phyloP scores from a whole-genome alignment of 2,113 vertebrate species.

The Cacatua alba region DNA sequence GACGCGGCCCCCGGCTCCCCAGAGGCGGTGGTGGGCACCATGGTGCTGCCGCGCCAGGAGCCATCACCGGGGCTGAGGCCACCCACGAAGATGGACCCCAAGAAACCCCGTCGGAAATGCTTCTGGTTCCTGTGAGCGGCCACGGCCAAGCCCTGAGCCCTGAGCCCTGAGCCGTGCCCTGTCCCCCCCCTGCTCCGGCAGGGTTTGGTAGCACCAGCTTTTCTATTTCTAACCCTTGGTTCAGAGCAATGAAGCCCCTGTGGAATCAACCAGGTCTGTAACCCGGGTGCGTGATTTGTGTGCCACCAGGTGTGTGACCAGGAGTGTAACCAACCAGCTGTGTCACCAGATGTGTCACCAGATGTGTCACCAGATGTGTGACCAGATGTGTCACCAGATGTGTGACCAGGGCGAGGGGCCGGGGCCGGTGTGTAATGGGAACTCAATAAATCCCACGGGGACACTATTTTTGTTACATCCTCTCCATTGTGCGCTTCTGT shows the following conservation, averaged over 20 bases:
- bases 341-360: too few species aligned
- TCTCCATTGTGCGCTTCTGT: constrained; percentile 39
- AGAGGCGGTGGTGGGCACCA: neutral
- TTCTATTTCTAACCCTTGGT: constrained; percentile 30
- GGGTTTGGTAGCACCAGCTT: constrained; percentile 70
- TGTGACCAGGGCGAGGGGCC: neutral
- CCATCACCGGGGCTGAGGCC: neutral
- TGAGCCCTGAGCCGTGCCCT: too few species aligned
- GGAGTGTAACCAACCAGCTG: too few species aligned
- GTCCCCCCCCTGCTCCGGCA: neutral
- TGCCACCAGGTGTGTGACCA: too few species aligned
- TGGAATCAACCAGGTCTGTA: neutral
- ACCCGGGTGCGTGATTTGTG: neutral
- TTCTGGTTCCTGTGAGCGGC: constrained; percentile 69
- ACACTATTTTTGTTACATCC: constrained; percentile 58
- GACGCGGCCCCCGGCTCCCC: neutral
- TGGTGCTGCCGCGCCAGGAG: neutral
- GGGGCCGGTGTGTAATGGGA: neutral
- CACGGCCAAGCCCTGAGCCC: neutral
- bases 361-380: too few species aligned
- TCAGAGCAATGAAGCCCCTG: neutral
- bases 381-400: neutral
- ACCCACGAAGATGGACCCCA: constrained; percentile 17
- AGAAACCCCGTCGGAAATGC: constrained; percentile 64
- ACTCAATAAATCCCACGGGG: constrained; percentile 54